These are phyloP conservation scores for Caerostris darwini DNA, from an alignment of 1,140 invertebrate species.

Conservation along the genomic window DNA sequence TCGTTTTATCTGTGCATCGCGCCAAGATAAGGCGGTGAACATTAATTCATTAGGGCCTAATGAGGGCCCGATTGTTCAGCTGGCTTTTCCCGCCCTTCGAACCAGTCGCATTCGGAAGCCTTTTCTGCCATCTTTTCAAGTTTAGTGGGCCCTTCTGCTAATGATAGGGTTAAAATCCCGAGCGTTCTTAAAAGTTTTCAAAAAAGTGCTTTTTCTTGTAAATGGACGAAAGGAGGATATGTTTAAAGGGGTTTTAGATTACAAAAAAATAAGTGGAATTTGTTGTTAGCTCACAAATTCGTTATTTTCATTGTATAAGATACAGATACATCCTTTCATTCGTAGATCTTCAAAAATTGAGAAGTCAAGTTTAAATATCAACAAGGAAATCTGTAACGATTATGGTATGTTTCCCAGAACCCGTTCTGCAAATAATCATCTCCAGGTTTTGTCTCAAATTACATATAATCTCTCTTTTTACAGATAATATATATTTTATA, in stretches of 20 bases:
- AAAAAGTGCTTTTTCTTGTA: no score
- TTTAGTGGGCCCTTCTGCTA: background rate
- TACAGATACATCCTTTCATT: no score
- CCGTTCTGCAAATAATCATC: no score
- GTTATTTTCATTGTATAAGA: no score
- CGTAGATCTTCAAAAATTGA: no score
- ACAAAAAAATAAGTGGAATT: background rate
- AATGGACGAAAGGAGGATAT: background rate
- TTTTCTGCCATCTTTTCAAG: constrained; percentile 15
- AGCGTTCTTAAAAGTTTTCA: background rate
- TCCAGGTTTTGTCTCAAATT: no score
- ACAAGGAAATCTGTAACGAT: no score
- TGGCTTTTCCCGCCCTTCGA: background rate
- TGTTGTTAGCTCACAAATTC: background rate
- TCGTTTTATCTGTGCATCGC: constrained; percentile 55
- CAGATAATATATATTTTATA: no score
- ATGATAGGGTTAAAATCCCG: background rate
- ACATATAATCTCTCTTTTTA: no score
- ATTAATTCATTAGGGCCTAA: constrained; percentile 62
- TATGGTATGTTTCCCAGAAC: no score
- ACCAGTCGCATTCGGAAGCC: background rate
- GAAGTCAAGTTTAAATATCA: no score
- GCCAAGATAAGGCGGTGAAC: constrained; percentile 4
- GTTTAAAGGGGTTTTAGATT: background rate
- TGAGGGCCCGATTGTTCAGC: constrained; percentile 46